These are phyloP conservation scores for Lingula anatina DNA, from an alignment of 2,888 invertebrate species.

Conservation along the genomic window DNA sequence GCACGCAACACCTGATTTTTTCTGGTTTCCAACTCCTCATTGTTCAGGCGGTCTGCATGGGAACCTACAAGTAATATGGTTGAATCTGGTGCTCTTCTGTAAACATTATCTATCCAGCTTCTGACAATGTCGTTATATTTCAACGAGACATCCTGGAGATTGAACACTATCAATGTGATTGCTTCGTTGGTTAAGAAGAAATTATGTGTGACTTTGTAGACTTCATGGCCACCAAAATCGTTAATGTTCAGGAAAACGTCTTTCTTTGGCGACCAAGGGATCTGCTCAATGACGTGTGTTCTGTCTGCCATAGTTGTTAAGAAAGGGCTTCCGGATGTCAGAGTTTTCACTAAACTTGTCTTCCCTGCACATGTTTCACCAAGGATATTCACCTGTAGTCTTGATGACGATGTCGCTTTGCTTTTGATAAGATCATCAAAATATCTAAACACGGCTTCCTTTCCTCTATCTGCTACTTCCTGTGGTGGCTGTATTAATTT, in stretches of 20 bases:
- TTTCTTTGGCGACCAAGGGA: too few species aligned
- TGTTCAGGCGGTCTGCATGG: conserved; percentile 28
- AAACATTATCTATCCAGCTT: conserved; percentile 29
- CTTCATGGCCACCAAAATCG: too few species aligned
- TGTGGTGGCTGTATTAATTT: too few species aligned
- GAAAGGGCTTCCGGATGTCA: conserved; percentile 29
- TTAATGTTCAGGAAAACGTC: too few species aligned
- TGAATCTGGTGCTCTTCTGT: conserved; percentile 36
- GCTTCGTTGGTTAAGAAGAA: conserved; percentile 42
- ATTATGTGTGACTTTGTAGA: conserved; percentile 42
- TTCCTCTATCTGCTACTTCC: too few species aligned
- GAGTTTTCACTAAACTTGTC: conserved; percentile 35
- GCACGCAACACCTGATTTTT: too few species aligned
- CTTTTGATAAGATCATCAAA: conserved; percentile 29
- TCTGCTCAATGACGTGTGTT: too few species aligned
- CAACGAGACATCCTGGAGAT: too few species aligned
- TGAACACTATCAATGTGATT: too few species aligned
- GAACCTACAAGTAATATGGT: conserved; percentile 28
- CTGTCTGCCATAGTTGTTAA: too few species aligned
- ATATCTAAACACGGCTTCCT: conserved; percentile 22
- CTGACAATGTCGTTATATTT: conserved; percentile 21
- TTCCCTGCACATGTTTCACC: too few species aligned
- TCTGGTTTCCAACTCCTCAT: conserved; percentile 22
- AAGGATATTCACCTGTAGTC: conserved; percentile 36
- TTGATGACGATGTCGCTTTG: conserved; percentile 33